Base-by-base conservation (phyloP, 2,888 invertebrate genomes). In the Leucania comma region DNA sequence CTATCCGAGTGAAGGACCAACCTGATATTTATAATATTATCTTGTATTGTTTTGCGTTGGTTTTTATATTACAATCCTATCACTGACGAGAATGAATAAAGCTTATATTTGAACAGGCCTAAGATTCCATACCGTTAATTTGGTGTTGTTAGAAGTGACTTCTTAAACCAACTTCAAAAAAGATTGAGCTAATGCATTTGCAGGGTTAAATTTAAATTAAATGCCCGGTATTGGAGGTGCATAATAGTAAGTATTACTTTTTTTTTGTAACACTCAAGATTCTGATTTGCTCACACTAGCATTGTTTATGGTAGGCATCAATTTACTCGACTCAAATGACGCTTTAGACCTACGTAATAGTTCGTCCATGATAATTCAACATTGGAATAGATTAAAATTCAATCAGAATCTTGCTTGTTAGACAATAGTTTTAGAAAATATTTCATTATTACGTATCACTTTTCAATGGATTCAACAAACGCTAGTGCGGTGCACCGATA, bases 11-110 rank as follows among this genome's bases (percentile, higher is more conserved):
- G 63, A 17, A 72, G 65, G 51, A 66, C 59, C 75, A 73, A 77
- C 80, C 77, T 61, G 71, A 80, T 71, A 68, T 80, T 80, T 76
- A 72, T 51, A 72, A 79, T 46, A 75, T 78, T 79, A 53, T 50
- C 61, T 74, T 76, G 57, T 72, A 63, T 60, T 54, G 68, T 26
- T 42, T 20, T 67, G 54, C 26, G 42, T 12, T 57, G 17, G 26
- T 46, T 68, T 48, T 66, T 32, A 75, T 75, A n/a, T 42, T 53
- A 26, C 12, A 22, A 35, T 14, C 17, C 17, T 24, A 48, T 38
- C 17, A 4, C 29, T 58, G 26, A 26, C 2, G 9, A 10, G 12
- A 38, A 12, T 2, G 29, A 66, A 60, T 53, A 57, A 60, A 74
- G 60, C 48, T 80, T 74, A 66, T 74, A 66, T 61, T 53, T 76